A percentile compares a stretch with the other conserved stretches of the same genome.
phyloP scores from a whole-genome alignment of 2,888 invertebrate species.

The Thelaira solivaga region DNA sequence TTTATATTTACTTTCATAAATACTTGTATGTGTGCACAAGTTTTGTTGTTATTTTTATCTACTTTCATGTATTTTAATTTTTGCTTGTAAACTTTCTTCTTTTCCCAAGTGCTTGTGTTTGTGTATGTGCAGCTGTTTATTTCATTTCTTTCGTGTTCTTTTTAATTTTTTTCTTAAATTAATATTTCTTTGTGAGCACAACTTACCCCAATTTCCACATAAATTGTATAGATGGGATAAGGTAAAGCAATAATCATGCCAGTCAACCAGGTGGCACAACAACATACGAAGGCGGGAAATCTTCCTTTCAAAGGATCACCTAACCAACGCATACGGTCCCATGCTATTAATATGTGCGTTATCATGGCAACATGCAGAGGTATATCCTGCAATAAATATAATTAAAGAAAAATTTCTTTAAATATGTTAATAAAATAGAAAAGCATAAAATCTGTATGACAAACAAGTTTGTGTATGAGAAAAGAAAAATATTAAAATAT shows the following conservation, averaged over 20 bases:
- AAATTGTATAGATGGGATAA: slow-evolving; percentile 85
- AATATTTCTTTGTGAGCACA: not conserved
- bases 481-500: too few species aligned
- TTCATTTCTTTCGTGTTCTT: not conserved
- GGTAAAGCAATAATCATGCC: slow-evolving; percentile 85
- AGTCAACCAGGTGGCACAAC: slow-evolving; percentile 84
- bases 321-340: slow-evolving; percentile 83
- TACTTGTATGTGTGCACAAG: not conserved
- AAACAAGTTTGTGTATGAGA: too few species aligned
- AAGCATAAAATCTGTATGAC: too few species aligned
- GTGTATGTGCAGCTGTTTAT: not conserved
- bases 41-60: not conserved
- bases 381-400: slow-evolving; percentile 79
- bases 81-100: not conserved
- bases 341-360: slow-evolving; percentile 83
- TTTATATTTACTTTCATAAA: not conserved
- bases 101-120: not conserved
- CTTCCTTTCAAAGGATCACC: slow-evolving; percentile 82
- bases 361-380: slow-evolving; percentile 84
- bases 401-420: not conserved
- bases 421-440: not conserved
- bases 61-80: not conserved
- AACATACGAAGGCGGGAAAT: slow-evolving; percentile 83
- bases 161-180: too few species aligned
- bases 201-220: slow-evolving; percentile 84